phyloP scores from a whole-genome alignment of 2,888 invertebrate species.

The Megastigmus dorsalis region DNA sequence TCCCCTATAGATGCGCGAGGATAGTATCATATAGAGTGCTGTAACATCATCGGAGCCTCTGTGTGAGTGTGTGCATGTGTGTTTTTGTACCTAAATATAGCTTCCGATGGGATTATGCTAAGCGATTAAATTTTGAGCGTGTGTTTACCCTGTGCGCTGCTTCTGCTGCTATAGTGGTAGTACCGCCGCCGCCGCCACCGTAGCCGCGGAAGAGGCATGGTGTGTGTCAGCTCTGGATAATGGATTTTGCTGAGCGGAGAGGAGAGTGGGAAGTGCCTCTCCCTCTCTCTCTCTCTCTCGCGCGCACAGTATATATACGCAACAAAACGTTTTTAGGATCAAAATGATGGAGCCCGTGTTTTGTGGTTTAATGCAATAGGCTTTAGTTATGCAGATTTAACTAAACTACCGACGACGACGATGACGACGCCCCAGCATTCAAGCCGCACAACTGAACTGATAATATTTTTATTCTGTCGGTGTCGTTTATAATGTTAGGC shows the following conservation, averaged over 20 bases:
- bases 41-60: no score
- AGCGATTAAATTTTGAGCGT: slow-evolving; percentile 32
- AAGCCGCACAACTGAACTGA: no score
- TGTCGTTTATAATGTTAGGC: no score
- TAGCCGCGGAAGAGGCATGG: not conserved
- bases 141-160: slow-evolving; percentile 20
- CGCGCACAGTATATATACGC: no score
- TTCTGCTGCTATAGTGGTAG: no score
- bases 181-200: not conserved
- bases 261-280: not conserved
- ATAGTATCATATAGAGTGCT: no score
- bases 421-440: no score
- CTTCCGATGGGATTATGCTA: slow-evolving; percentile 28
- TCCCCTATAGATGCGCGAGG: no score
- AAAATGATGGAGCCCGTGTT: slow-evolving; percentile 11
- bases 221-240: slow-evolving; percentile 29
- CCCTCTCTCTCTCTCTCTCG: no score
- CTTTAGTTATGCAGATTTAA: slow-evolving; percentile 23
- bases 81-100: slow-evolving; percentile 34
- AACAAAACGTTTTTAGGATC: slow-evolving; percentile 28
- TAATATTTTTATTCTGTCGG: no score
- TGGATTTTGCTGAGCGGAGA: slow-evolving; percentile 30
- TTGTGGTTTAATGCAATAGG: slow-evolving; percentile 28
- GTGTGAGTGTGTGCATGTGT: not conserved
- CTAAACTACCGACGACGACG: no score